Base-by-base conservation (phyloP, 2,113 vertebrate genomes). In the Mesocricetus auratus region DNA sequence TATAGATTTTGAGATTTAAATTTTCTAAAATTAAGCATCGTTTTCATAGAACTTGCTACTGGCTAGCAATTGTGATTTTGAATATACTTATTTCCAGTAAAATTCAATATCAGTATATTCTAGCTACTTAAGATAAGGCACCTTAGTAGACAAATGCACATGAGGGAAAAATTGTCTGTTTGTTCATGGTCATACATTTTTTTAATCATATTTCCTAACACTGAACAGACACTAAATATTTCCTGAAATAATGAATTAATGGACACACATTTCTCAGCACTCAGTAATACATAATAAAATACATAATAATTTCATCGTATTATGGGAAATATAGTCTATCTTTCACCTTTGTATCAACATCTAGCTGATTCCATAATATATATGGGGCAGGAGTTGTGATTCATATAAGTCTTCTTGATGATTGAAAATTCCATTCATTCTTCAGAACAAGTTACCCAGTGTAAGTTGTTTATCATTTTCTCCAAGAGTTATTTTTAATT, bases 1-100 rank as follows among this genome's bases (percentile, higher is more conserved):
- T 60, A 89, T 9, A 73, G 26, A 89, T 91, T 95, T 94, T 56
- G 24, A 85, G 53, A 92, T 82, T 89, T 71, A 89, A 89, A 92
- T 89, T 91, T 71, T 77, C 22, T 50, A 93, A 94, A 36, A 77
- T 19, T 94, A 42, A 39, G 10, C 3, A 79, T 79, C 9, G 71
- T 86, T 31, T 31, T 78, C 89, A 42, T 19, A 89, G 29, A 66
- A 62, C 90, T 93, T 93, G n/a, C 68, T 78, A 39, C n/a, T 79
- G 69, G 1, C 39, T 86, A 36, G 10, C 31, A 64, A 74, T n/a
- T 93, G 60, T 60, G 50, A 78, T 58, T 94, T 92, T 50, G 26
- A 83, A 62, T 26, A 86, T 12, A 26, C 68, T 73, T 82, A 3
- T 31, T 86, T 95, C 74, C 89, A 75, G 6, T 53, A 75, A 90